phyloP scores from a whole-genome alignment of 2,888 invertebrate species.

The Caenorhabditis becei region DNA sequence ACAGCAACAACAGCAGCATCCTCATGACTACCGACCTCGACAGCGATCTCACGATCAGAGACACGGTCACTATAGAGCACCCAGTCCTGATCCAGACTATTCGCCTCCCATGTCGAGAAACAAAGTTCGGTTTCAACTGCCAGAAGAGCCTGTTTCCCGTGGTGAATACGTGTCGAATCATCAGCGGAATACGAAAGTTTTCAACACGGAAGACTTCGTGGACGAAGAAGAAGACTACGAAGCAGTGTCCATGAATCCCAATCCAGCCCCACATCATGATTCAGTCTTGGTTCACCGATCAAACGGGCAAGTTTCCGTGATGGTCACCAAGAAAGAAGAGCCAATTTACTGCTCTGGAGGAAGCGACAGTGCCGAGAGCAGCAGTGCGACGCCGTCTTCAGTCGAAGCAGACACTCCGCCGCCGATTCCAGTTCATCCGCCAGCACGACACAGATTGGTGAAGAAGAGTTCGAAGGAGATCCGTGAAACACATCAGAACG shows the following conservation, averaged over 20 bases:
- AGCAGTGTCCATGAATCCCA: constrained; percentile 47
- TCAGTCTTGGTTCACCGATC: constrained; percentile 45
- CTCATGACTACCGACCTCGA: constrained; percentile 26
- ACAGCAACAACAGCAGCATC: constrained; percentile 35
- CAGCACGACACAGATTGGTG: constrained; percentile 60
- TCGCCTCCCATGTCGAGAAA: constrained; percentile 66
- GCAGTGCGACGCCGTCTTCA: constrained; percentile 52
- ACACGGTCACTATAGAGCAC: constrained; percentile 36
- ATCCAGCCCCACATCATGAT: constrained; percentile 38
- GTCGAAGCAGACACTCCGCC: constrained; percentile 58
- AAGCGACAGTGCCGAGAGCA: constrained; percentile 57
- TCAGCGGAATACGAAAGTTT: constrained; percentile 20
- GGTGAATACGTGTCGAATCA: constrained; percentile 49
- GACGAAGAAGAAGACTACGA: constrained; percentile 48
- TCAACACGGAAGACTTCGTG: constrained; percentile 40
- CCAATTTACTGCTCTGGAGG: constrained; percentile 52
- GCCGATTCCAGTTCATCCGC: constrained; percentile 63
- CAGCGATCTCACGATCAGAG: constrained; percentile 35
- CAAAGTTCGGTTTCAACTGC: constrained; percentile 64
- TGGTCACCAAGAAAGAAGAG: constrained; percentile 47
- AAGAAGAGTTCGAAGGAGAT: constrained; percentile 49
- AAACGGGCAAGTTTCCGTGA: constrained; percentile 39
- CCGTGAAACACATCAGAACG: constrained; percentile 9
- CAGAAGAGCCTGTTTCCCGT: constrained; percentile 47
- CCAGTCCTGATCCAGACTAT: constrained; percentile 69